Base-by-base conservation (phyloP, 2,797 vertebrate species). In the Periparus ater region DNA sequence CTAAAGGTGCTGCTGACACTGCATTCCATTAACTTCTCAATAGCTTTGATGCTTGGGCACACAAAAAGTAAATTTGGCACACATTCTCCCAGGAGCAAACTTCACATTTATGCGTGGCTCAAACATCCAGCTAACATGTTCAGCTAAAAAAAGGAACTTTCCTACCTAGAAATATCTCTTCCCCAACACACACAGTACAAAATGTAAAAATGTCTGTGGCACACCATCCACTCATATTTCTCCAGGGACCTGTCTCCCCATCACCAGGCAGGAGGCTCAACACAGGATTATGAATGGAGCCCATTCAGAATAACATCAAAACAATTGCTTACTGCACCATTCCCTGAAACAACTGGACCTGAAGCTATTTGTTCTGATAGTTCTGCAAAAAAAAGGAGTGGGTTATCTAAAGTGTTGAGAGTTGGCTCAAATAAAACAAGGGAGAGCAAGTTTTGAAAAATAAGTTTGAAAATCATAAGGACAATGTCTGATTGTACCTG, bases 1-100 rank as follows among this genome's bases (percentile, higher is more conserved):
- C 85, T 92, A 65, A 85, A 88, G 54, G 70, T 80, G 79, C 68
- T 91, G 91, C 79, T 81, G 85, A 77, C 48, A 20, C 57, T n/a
- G 61, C 85, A 78, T 95, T 78, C 84, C 88, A 75, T 89, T 61
- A 85, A 71, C 67, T 57, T 40, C 80, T 53, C 68, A 36, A 65
- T 25, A 91, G 72, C 50, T 83, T 34, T 54, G 89, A 78, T 3
- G 4, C 70, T 54, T 45, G 76, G 44, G 65, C 76, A 92, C 62
- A 71, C 72, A 91, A 72, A 67, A 68, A 40, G 32, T 44, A 71
- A 75, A 75, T 18, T 36, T 36, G 61, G 82, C 62, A 77, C 72
- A 34, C 11, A 15, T 54, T 78, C 47, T 75, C 83, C 76, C 73
- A 88, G 82, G 57, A 85, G 61, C n/a, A 68, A 93, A 73, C 32